Conservation (phyloP, 2,888 invertebrate genomes). For the Platerodrilus igneus region DNA sequence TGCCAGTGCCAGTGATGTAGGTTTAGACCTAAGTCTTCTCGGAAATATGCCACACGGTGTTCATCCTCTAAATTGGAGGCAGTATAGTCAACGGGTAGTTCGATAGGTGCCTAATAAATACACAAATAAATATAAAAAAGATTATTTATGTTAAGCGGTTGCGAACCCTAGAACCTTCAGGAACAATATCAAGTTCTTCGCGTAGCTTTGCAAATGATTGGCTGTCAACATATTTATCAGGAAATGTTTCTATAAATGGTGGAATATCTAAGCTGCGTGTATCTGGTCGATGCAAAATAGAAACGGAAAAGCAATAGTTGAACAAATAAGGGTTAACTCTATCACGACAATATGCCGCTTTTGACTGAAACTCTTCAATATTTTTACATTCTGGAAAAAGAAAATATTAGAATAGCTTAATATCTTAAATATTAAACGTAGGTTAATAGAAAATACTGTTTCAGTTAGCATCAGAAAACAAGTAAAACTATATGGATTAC, state of each 20-base stretch:
- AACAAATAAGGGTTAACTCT: conserved; percentile 76
- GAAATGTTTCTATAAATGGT: conserved; percentile 72
- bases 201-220: conserved; percentile 64
- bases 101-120: conserved; percentile 57
- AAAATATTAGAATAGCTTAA: background rate
- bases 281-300: conserved; percentile 67
- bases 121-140: conserved; percentile 1
- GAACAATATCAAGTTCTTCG: conserved; percentile 62
- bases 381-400: conserved; percentile 69
- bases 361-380: conserved; percentile 65
- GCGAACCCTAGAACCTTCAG: conserved; percentile 60
- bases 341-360: conserved; percentile 65
- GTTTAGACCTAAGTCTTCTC: conserved; percentile 81
- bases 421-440: background rate
- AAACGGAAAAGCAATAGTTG: conserved; percentile 73
- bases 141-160: conserved; percentile 28
- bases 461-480: too few relatives aligned
- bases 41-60: conserved; percentile 76
- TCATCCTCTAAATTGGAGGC: conserved; percentile 71
- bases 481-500: too few relatives aligned
- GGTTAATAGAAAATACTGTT: conserved; percentile 8
- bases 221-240: conserved; percentile 76
- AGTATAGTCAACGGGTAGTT: conserved; percentile 69
- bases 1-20: conserved; percentile 93
- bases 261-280: conserved; percentile 67